Base-by-base conservation (phyloP, 2,113 vertebrate species). In the Salvelinus namaycush region DNA sequence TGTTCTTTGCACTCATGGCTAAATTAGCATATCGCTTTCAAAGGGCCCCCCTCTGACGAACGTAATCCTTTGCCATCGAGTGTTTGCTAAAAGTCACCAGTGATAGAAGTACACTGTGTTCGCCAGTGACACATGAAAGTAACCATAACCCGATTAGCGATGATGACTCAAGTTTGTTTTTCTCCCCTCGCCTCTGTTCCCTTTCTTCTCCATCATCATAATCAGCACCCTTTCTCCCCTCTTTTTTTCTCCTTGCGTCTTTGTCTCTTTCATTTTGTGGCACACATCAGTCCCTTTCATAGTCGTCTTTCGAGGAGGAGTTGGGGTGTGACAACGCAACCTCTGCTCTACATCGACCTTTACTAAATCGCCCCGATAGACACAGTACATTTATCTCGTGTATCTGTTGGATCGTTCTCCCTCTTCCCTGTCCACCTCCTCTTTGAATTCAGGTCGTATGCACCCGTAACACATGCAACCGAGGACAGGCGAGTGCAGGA, bases 21-120 rank as follows among this genome's bases (percentile, higher is more conserved):
- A 95, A 96, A 99, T 99, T 97, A 96, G 95, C 97, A 98, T 97
- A 96, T 96, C 94, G 93, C 91, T 95, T 96, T 97, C 95, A 97
- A 96, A 96, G 95, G 70, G 94, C 89, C 87, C 90, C 90, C 93
- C 92, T 92, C 94, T 94, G 95, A 96, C 85, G 80, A 94, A 86
- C 92, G 92, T 93, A 95, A 96, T 95, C 95, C 94, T 95, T 94
- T 90, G 92, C 95, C 94, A 94, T 95, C 93, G 94, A 93, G 93
- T 91, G 91, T 96, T 95, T 93, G 93, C 95, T 93, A 93, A 95
- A 96, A 96, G 94, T 97, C 94, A 93, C 93, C 94, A 95, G 93
- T 95, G 96, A 95, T 95, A 91, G 90, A 92, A 91, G 92, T 89
- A 91, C 94, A 95, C 93, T 95, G 94, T 96, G 94, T 94, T 90